Base-by-base conservation (phyloP, 2,113 vertebrate species). In the Syngnathus typhle region DNA sequence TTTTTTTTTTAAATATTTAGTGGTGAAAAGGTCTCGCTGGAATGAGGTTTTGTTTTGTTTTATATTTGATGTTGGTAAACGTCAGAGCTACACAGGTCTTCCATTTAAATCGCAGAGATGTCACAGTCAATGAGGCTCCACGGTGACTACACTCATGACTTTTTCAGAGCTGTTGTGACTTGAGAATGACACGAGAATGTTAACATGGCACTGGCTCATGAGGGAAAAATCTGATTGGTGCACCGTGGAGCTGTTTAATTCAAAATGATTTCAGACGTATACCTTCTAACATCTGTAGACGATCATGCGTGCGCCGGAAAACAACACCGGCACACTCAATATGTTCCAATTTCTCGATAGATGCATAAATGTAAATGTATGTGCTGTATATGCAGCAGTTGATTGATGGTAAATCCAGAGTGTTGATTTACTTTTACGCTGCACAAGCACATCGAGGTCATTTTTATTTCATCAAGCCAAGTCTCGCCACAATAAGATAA, bases 1-100 rank as follows among this genome's bases (percentile, higher is more conserved):
- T 58, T 46, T 11, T 43, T 43, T 43, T 43, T 43, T 43, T 76
- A 90, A 91, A 90, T 90, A 90, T 91, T 91, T 82, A 90, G 72
- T 47, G 73, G 72, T 13, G 62, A 75, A 76, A 72, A 58, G 71
- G 82, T 85, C 84, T 87, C 80, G 37, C 83, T 75, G 84, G 85
- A 88, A 75, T 37, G 70, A 76, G 87, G 78, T 85, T 89, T 88
- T 87, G 82, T 88, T 89, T 86, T 87, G 77, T 83, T 87, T 86
- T 84, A 85, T 87, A 84, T 90, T 91, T 89, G 82, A 88, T 85
- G 83, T 36, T 52, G 67, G 81, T 88, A 89, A 87, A 89, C 83
- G 84, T 84, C 67, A 39, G 84, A 61, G 82, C 66, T 87, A 87
- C 86, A 87, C 73, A 60, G 77, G 70, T 88, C 84, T 89, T 87